Conservation (phyloP, 2,113 vertebrate genomes). For the Cynopterus brachyotis region DNA sequence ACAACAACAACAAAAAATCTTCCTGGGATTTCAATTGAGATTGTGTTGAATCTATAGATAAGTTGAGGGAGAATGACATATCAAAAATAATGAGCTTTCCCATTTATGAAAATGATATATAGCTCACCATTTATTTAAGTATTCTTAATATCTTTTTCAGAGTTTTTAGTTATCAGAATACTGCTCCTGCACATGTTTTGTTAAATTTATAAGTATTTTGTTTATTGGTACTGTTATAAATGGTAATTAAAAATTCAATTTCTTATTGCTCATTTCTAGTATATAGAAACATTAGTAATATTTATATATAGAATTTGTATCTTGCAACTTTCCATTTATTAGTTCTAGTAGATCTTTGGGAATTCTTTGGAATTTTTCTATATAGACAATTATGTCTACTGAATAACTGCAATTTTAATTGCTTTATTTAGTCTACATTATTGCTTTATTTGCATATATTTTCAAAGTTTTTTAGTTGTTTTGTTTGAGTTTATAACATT, state of each 20-base stretch:
- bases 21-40: background rate
- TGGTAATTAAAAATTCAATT: background rate
- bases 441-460: background rate
- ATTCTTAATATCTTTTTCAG: background rate
- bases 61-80: background rate
- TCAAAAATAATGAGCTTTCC: background rate
- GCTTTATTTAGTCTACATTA: background rate
- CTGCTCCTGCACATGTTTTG: background rate
- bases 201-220: background rate
- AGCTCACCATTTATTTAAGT: background rate
- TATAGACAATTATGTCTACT: background rate
- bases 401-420: background rate
- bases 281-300: too few species aligned
- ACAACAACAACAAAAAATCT: background rate
- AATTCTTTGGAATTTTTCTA: background rate
- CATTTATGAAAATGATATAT: background rate
- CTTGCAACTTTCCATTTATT: background rate
- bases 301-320: background rate
- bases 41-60: background rate
- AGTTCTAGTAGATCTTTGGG: background rate
- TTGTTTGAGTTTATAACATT: background rate
- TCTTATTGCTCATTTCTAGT: too few species aligned
- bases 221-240: background rate
- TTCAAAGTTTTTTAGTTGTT: background rate
- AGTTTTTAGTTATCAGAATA: background rate